Evolutionary conservation across 2,797 vertebrate genomes (phyloP).

Genomic region (Pangasius larnaudii): DNA sequence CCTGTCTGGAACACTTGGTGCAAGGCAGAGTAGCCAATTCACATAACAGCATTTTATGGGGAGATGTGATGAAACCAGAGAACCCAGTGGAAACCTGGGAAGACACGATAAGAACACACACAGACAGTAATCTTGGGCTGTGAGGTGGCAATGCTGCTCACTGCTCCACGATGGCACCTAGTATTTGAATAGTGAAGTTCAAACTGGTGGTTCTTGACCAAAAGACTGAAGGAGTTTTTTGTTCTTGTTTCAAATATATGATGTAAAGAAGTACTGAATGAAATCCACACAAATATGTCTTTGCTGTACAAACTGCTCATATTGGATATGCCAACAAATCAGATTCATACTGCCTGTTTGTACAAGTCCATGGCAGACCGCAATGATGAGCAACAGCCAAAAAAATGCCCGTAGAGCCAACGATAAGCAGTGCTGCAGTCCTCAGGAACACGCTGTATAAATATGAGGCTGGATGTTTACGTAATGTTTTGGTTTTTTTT

Average conservation of each 20-base stretch:
- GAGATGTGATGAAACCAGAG: background rate
- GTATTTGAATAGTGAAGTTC: background rate
- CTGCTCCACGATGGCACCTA: background rate
- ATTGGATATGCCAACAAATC: background rate
- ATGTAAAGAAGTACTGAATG: background rate
- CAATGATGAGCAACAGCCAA: conserved; percentile 3
- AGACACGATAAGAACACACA: background rate
- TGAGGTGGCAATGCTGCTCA: background rate
- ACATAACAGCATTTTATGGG: background rate
- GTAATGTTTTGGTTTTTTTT: background rate
- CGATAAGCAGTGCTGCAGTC: background rate
- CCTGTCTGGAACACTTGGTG: background rate
- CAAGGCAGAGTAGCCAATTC: background rate
- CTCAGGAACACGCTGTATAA: background rate
- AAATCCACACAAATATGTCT: background rate
- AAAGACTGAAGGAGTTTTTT: no score
- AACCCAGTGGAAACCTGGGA: background rate
- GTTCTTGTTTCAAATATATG: no score
- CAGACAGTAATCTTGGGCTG: background rate
- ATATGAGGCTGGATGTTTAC: background rate
- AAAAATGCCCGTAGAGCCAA: background rate
- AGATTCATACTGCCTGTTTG: background rate
- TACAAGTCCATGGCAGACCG: background rate
- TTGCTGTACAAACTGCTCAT: background rate
- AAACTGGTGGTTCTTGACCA: background rate